Percentiles rank a stretch among this genome's conserved stretches.
Conservation (phyloP, 2,113 vertebrate species). For the Erythrocebus patas region DNA sequence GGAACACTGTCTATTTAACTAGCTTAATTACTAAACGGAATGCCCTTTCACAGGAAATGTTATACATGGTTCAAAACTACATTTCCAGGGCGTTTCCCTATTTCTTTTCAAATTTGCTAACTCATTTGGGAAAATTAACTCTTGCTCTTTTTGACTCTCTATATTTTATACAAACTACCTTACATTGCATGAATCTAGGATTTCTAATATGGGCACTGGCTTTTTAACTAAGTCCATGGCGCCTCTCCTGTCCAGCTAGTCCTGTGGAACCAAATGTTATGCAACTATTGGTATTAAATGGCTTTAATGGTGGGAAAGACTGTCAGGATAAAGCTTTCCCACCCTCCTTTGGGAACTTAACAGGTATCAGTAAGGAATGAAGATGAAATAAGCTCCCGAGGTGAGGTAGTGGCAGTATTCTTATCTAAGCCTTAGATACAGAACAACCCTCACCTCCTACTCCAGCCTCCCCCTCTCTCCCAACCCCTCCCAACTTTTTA, state of each 20-base stretch:
- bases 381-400: background rate
- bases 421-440: background rate
- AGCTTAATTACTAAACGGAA: conserved; percentile 17
- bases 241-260: background rate
- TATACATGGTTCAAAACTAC: background rate
- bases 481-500: background rate
- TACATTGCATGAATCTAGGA: background rate
- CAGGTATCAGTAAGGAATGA: background rate
- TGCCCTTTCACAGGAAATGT: background rate
- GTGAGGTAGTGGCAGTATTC: too few relatives aligned
- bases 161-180: background rate
- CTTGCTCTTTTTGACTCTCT: background rate
- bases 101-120: background rate
- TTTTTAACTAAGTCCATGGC: background rate
- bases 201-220: background rate
- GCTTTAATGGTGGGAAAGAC: background rate
- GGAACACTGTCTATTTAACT: conserved; percentile 1
- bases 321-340: background rate
- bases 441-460: background rate
- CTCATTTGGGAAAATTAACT: conserved; percentile 26
- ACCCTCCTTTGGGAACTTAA: background rate
- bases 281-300: background rate
- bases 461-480: background rate
- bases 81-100: conserved; percentile 36
- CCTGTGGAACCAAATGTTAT: background rate